Percentiles rank a stretch among this genome's conserved stretches.
These are phyloP conservation scores for Polietes domitor DNA, from an alignment of 2,888 invertebrate genomes.

Conservation along the genomic window DNA sequence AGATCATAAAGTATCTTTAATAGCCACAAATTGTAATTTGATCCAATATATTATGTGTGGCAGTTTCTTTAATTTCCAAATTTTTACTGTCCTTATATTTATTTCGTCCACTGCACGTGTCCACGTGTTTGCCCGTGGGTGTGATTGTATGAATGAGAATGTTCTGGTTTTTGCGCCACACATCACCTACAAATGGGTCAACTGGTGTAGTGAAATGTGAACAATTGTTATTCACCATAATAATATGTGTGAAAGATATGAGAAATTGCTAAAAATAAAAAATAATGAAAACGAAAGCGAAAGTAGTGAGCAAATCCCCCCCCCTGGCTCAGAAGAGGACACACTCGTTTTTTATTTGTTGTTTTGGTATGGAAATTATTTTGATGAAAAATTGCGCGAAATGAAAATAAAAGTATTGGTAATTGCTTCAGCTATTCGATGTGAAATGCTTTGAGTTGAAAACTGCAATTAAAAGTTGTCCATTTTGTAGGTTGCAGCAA, in stretches of 20 bases:
- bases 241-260: neutral
- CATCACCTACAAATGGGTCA: slow-evolving; percentile 58
- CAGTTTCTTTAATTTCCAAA: too few species aligned
- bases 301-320: neutral
- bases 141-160: neutral
- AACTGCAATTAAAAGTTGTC: neutral
- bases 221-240: slow-evolving; percentile 23
- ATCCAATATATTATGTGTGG: too few species aligned
- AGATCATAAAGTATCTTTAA: too few species aligned
- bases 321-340: neutral
- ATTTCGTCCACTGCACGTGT: slow-evolving; percentile 2
- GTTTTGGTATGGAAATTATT: neutral
- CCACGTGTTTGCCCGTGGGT: neutral
- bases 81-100: neutral
- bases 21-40: too few species aligned
- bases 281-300: neutral
- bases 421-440: slow-evolving; percentile 4
- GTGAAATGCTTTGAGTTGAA: neutral
- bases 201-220: slow-evolving; percentile 56
- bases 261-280: neutral
- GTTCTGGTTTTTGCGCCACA: slow-evolving; percentile 6
- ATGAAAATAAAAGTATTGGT: slow-evolving; percentile 31
- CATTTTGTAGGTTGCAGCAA: neutral
- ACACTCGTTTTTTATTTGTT: neutral
- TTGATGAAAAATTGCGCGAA: slow-evolving; percentile 14